Evolutionary conservation across 2,113 vertebrate genomes (phyloP), one percentile per base, ranked within the genome.

Genomic region (Peromyscus leucopus): DNA sequence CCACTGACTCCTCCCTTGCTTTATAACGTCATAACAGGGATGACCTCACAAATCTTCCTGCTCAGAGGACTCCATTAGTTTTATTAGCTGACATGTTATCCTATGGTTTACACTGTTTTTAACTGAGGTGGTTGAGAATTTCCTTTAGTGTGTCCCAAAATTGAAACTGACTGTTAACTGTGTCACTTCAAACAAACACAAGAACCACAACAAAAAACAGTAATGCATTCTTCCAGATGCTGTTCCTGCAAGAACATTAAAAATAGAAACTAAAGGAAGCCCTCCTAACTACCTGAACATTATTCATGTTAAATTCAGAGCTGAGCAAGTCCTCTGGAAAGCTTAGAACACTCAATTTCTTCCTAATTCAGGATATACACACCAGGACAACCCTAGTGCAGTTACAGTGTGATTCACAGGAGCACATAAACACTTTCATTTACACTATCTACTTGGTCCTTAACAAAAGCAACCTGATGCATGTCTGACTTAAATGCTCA

Each of bases 1-100:
- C 1, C 2, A 33, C 7, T 31, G 24, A 46, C 1, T 48, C 4
- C 2, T 51, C 5, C 3, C 17, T n/a, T 51, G 10, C 67, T 51
- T 51, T 4, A 7, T 33, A 67, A 39, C 61, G 42, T n/a, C 7
- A 42, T 31, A 22, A 28, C 9, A 46, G 39, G 31, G n/a, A 15
- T 33, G 61, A 39, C 19, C 7, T 61, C 36, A 61, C 24, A 19
- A 4, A 11, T 65, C n/a, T 85, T 15, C n/a, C 15, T 21, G 8
- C 0, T 65, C 10, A 46, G 7, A 65, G 19, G 24, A 1, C 22
- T 17, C 80, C 7, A 7, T 28, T 33, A 67, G 39, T 8, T 31
- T 85, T 67, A 12, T 31, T 19, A 65, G 15, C 15, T 31, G 4
- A 65, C 1, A 69, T 36, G 1, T 33, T 51, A 19, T 67, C 8